These are phyloP conservation scores for Zeuzera pyrina DNA, from an alignment of 2,888 invertebrate species.

Conservation along the genomic window DNA sequence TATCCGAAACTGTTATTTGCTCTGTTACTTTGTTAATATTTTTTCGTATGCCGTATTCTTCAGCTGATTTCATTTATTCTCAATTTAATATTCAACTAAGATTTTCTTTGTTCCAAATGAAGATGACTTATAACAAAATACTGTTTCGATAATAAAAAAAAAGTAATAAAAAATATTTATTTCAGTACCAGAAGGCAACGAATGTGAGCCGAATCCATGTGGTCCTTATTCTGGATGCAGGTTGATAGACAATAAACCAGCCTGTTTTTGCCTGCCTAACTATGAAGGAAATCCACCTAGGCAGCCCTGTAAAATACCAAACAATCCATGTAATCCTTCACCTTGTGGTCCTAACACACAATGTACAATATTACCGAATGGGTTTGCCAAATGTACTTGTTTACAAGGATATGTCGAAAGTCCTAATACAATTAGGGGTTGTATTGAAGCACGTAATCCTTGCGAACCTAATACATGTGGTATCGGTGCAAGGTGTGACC, in stretches of 20 bases:
- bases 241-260: constrained; percentile 80
- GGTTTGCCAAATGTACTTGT: constrained; percentile 91
- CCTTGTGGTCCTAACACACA: constrained; percentile 93
- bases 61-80: no score
- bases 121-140: no score
- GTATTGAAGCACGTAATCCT: constrained; percentile 83
- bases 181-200: constrained; percentile 90
- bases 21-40: no score
- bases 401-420: constrained; percentile 86
- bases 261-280: constrained; percentile 91
- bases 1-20: no score
- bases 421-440: constrained; percentile 90
- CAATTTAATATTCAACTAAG: no score
- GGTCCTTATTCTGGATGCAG: constrained; percentile 89
- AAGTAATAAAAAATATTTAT: constrained; percentile 16
- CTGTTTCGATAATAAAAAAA: neutral
- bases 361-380: constrained; percentile 82
- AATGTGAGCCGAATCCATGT: constrained; percentile 87
- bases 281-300: constrained; percentile 89
- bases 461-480: constrained; percentile 90
- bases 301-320: constrained; percentile 79
- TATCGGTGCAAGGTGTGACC: constrained; percentile 83
- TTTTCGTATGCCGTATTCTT: no score
- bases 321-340: constrained; percentile 86
- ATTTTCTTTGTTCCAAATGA: no score